These are phyloP conservation scores for Dunckerocampus dactyliophorus DNA, from an alignment of 2,113 vertebrate genomes.

Conservation along the genomic window DNA sequence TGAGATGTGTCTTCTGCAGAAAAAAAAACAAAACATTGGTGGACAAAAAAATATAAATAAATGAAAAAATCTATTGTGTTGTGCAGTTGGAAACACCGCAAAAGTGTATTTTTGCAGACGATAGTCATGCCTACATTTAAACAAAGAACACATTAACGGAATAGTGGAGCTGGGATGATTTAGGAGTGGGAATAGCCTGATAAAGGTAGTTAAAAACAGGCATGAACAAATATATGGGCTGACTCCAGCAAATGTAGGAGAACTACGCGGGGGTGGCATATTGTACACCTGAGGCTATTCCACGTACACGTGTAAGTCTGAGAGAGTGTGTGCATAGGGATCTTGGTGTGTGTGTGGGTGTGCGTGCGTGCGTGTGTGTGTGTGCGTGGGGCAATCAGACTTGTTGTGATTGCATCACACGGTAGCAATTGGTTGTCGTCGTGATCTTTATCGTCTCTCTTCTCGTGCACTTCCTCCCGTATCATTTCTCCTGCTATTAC, in stretches of 20 bases:
- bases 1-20: no score
- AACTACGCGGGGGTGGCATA: constrained; percentile 33
- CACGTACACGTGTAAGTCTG: background rate
- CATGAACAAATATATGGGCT: background rate
- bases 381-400: constrained; percentile 38
- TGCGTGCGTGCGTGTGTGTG: constrained; percentile 9
- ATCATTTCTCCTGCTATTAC: constrained; percentile 8
- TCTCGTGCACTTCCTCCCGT: background rate
- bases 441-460: constrained; percentile 67
- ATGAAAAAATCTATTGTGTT: no score
- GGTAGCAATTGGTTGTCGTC: constrained; percentile 59
- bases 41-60: no score
- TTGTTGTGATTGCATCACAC: constrained; percentile 54
- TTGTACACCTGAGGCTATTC: constrained; percentile 55
- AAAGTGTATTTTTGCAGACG: no score
- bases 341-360: constrained; percentile 8
- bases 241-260: constrained; percentile 15
- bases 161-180: no score
- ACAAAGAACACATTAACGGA: no score
- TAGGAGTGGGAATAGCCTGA: no score
- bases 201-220: background rate
- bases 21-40: no score
- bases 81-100: no score
- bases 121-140: background rate
- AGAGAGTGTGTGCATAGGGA: constrained; percentile 1